Evolutionary conservation across 2,888 invertebrate genomes (phyloP).

Genomic region (Drosophila mulleri): DNA sequence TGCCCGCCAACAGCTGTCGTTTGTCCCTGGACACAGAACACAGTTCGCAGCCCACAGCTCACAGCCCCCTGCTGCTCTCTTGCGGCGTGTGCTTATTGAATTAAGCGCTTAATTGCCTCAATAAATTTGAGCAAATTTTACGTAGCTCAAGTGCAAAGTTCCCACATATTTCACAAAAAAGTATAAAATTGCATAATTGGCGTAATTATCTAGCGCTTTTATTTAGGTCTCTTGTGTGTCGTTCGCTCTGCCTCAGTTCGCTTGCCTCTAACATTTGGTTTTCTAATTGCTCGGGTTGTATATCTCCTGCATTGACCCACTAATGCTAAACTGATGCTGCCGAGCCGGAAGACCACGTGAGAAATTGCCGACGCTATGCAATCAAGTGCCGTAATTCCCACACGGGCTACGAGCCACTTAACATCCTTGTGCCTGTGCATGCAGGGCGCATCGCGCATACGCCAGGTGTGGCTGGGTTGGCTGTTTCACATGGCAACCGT

Average conservation of each 20-base stretch:
- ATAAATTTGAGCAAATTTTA: conserved; percentile 73
- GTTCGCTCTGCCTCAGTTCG: conserved; percentile 20
- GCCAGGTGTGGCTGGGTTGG: conserved; percentile 51
- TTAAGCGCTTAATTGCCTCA: conserved; percentile 75
- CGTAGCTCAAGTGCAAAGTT: conserved; percentile 55
- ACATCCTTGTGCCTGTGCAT: conserved; percentile 22
- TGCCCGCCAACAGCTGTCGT: conserved; percentile 29
- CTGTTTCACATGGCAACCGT: conserved; percentile 32
- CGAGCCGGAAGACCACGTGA: conserved; percentile 44
- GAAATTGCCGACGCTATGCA: conserved; percentile 51
- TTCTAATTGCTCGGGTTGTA: conserved; percentile 59
- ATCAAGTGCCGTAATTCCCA: conserved; percentile 49
- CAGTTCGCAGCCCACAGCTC: too few species aligned
- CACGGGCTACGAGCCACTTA: conserved; percentile 13
- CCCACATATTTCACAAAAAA: conserved; percentile 61
- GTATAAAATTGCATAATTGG: conserved; percentile 66
- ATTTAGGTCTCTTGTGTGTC: conserved; percentile 32
- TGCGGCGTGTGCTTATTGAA: conserved; percentile 56
- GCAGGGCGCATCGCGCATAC: conserved; percentile 45
- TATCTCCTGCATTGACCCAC: conserved; percentile 60
- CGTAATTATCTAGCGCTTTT: conserved; percentile 69
- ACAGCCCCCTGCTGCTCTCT: background rate
- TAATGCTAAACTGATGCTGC: conserved; percentile 35
- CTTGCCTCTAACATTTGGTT: conserved; percentile 48
- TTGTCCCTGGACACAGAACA: conserved; percentile 3